Evolutionary conservation across 1,140 invertebrate species (phyloP), one percentile per base, ranked within the genome.

Genomic region (Philopotamus ludificatus): DNA sequence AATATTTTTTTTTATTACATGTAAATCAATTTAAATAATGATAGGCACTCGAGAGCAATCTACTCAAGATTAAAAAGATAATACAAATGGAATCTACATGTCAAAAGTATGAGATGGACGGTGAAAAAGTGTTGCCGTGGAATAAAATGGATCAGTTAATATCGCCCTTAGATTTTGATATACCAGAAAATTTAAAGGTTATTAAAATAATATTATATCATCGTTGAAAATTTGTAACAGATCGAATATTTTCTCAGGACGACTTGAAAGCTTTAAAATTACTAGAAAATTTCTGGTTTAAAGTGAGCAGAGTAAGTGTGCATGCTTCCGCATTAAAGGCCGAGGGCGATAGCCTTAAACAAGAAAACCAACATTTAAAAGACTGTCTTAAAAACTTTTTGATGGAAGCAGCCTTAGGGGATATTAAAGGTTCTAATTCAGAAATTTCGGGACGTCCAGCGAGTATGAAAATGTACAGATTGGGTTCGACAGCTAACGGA

Each of bases 281-380:
- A 71, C 71, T 81, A 73, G 75, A 79, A 51, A 80, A 79, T 50
- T 79, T 81, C 59, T 65, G 80, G 51, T 67, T 79, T 25, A 81
- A 81, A 75, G 64, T 75, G 10, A 79, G 79, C 68, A 70, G 75
- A 67, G 78, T 75, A 0, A 76, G 74, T 53, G 75, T 80, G 0
- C 77, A 81, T 54, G 73, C 73, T 0, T 72, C 77, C 51, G 77
- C 77, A 42, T 62, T 81, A 1, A 75, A 70, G 67, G 71, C 74
- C 4, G 79, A 81, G 34, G 76, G 79, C 39, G 68, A 71, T 0
- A 80, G 77, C 53, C 66, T 81, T 7, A 51, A 70, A 0, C 75
- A 74, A 66, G 79, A 81, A 62, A 81, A 80, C 57, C 58, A 73
- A 1, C 74, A 79, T 53, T 59, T 81, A n/a, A 81, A 81, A 44